Evolutionary conservation across 2,113 vertebrate genomes (phyloP), one percentile per base, ranked within the genome.

Genomic region (Leucopsar rothschildi): DNA sequence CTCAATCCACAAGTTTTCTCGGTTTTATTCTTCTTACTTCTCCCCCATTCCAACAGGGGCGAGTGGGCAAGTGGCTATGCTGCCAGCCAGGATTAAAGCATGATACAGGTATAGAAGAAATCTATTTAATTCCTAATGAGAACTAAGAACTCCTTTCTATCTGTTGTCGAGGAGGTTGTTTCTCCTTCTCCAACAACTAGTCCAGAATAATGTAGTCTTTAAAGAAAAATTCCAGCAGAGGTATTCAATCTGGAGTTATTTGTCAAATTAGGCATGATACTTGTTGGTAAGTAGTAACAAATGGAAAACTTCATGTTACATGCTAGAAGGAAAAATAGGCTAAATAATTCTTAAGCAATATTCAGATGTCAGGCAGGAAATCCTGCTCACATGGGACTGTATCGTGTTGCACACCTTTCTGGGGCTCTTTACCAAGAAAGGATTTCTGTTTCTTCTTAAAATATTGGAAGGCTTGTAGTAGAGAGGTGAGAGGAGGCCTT

Each of bases 241-340:
- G 57, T 93, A 92, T 81, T 95, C 64, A 79, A 76, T 71, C 75
- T 86, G 33, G 87, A 92, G 90, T 92, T 96, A 94, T 88, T 95
- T 96, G 89, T 96, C 91, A 96, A 96, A 87, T 97, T 93, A 98
- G 85, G 96, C 86, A 88, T 88, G 91, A 96, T 97, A 40, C 68
- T 96, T 95, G 91, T 87, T 96, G 94, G 76, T 93, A 86, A 96
- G 80, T 73, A 95, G 53, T 50, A 59, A 96, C 96, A 97, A 97
- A 95, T 96, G 97, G 97, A 96, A 95, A 95, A 86, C 57, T 75
- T 97, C 96, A 96, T 66, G 63, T 94, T 96, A 76, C 68, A 60
- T 87, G 75, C 42, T 70, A 29, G 69, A 80, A 94, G 66, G 33
- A 66, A 95, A 95, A 95, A 81, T 56, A 82, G 70, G 84, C 57